Percentiles rank a stretch among this genome's conserved stretches.
phyloP scores from a whole-genome alignment of 2,113 vertebrate genomes.

The Calyptomena viridis region DNA sequence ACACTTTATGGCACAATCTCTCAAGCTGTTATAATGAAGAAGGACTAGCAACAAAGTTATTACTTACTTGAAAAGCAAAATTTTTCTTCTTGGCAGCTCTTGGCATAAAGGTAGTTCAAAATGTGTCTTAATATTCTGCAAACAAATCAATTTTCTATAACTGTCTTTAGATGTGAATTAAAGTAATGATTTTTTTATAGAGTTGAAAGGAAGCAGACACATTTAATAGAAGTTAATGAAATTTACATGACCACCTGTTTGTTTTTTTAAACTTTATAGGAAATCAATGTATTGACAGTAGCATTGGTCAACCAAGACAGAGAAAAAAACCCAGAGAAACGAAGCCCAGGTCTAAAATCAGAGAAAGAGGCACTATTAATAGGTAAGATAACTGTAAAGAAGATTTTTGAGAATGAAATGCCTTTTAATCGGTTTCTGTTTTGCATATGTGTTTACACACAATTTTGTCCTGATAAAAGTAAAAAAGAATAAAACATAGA shows the following conservation, averaged over 20 bases:
- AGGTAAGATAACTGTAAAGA: conserved; percentile 73
- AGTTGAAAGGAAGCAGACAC: conserved; percentile 9
- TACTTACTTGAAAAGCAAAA: neutral
- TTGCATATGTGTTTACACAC: neutral
- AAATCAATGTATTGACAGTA: conserved; percentile 82
- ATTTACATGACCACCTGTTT: conserved; percentile 46
- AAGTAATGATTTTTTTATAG: conserved; percentile 34
- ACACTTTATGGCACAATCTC: neutral
- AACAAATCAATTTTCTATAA: conserved; percentile 52
- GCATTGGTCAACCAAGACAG: conserved; percentile 79
- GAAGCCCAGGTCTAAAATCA: conserved; percentile 79
- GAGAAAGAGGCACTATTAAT: conserved; percentile 89
- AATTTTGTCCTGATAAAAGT: neutral
- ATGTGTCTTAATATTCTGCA: conserved; percentile 17
- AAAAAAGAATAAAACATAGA: neutral
- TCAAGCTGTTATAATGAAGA: conserved; percentile 24
- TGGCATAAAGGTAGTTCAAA: neutral
- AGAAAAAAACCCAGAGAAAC: conserved; percentile 79
- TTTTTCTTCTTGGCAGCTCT: neutral
- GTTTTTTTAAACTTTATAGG: conserved; percentile 69
- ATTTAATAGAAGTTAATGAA: conserved; percentile 29
- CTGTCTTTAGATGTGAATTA: conserved; percentile 39
- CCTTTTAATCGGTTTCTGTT: neutral
- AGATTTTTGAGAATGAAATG: neutral
- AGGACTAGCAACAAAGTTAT: neutral